Percentiles rank a stretch among this genome's conserved stretches.
Conservation (phyloP, 1,140 invertebrate species). For the Sminthurides bifidus region DNA sequence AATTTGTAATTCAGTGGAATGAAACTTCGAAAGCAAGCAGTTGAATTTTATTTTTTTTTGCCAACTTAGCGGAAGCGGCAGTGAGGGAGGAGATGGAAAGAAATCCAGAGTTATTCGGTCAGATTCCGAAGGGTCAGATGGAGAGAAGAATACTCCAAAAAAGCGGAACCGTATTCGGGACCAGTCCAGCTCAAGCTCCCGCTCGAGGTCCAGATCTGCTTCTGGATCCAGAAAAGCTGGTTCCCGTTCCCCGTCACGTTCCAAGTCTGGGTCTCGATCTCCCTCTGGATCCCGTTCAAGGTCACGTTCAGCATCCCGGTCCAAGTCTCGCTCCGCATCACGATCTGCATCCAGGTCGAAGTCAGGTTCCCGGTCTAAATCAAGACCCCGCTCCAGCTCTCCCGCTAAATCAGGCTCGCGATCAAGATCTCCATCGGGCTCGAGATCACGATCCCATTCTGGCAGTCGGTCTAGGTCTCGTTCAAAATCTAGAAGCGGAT, state of each 20-base stretch:
- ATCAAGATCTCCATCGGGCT: conserved; percentile 8
- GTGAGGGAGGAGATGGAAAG: conserved; percentile 36
- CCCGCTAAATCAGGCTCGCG: conserved; percentile 6
- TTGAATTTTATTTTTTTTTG: conserved; percentile 9
- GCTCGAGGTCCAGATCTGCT: conserved; percentile 33
- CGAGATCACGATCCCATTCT: conserved; percentile 14
- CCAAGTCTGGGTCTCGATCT: conserved; percentile 36
- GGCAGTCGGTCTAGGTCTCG: conserved; percentile 7
- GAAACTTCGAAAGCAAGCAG: background rate
- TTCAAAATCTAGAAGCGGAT: background rate
- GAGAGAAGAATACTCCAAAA: conserved; percentile 24
- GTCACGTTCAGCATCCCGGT: conserved; percentile 35
- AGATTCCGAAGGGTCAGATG: conserved; percentile 27
- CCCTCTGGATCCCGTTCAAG: conserved; percentile 37
- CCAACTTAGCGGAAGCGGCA: conserved; percentile 27
- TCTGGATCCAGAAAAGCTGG: conserved; percentile 35
- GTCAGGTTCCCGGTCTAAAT: background rate
- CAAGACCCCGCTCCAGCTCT: background rate
- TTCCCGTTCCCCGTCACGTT: conserved; percentile 35
- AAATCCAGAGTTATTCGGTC: conserved; percentile 19
- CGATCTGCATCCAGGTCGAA: conserved; percentile 19
- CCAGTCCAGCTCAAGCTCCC: conserved; percentile 32
- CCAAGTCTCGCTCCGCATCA: conserved; percentile 11
- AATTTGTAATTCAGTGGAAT: background rate
- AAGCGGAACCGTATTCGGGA: conserved; percentile 34